Evolutionary conservation across 2,113 vertebrate species (phyloP).

Genomic region (Morone saxatilis): DNA sequence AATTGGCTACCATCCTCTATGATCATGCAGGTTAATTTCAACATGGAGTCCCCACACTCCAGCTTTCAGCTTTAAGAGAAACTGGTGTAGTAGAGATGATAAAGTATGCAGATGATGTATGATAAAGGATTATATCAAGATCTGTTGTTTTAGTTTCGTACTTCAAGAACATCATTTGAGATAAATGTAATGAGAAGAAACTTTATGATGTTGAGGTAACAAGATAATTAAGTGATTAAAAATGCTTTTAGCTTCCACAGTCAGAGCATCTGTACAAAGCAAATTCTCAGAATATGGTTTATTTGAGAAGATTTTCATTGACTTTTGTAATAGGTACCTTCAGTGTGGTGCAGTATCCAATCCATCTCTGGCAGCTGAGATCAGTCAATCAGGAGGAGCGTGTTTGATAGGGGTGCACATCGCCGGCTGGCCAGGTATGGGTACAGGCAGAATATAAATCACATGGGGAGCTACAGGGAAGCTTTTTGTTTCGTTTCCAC

Average conservation of each 20-base stretch:
- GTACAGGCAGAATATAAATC: constrained; percentile 44
- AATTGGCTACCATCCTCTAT: neutral
- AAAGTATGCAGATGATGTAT: neutral
- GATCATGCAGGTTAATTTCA: neutral
- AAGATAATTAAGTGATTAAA: neutral
- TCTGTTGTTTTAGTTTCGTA: too few relatives aligned
- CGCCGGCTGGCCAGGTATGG: constrained; percentile 37
- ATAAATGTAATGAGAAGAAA: neutral
- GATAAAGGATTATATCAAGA: too few relatives aligned
- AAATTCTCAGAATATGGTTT: neutral
- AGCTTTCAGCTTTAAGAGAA: neutral
- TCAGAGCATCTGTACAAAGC: neutral
- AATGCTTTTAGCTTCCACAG: neutral
- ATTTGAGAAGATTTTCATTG: neutral
- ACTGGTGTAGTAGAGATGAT: neutral
- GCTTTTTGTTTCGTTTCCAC: constrained; percentile 61
- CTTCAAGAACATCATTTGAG: neutral
- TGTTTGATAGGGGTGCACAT: constrained; percentile 22
- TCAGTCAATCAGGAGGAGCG: constrained; percentile 29
- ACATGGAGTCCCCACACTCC: neutral
- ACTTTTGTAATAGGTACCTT: neutral
- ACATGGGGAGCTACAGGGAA: constrained; percentile 43
- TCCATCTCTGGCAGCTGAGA: constrained; percentile 31
- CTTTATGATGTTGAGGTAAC: too few relatives aligned
- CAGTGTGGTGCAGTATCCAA: neutral